Evolutionary conservation across 1,140 invertebrate species (phyloP).

Genomic region (Lethrus apterus): DNA sequence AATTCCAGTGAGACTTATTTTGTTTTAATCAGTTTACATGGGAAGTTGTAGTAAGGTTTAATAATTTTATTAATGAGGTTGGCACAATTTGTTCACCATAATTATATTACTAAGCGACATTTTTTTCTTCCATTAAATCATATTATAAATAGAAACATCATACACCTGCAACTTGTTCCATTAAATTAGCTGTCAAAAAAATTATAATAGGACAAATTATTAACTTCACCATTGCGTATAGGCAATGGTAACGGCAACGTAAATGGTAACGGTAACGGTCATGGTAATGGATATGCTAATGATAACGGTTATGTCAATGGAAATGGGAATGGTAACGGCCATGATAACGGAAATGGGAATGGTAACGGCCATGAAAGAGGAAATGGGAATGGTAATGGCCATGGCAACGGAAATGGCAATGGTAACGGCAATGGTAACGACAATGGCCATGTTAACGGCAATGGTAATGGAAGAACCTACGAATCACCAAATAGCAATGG

Average conservation of each 20-base stretch:
- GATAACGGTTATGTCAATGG: conserved; percentile 23
- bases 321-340: conserved; percentile 15
- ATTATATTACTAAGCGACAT: no score
- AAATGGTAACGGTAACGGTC: conserved; percentile 20
- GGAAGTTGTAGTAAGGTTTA: no score
- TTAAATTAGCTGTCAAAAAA: neutral
- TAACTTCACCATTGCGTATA: no score
- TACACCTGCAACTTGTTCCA: neutral
- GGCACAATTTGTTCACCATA: no score
- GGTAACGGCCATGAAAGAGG: conserved; percentile 16
- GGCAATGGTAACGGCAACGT: conserved; percentile 22
- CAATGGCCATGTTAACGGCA: neutral
- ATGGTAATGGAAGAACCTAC: neutral
- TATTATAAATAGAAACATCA: neutral
- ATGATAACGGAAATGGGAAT: conserved; percentile 21
- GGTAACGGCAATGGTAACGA: conserved; percentile 27
- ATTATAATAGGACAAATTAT: conserved; percentile 4
- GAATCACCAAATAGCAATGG: neutral
- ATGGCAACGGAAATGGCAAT: conserved; percentile 24
- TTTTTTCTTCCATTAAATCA: no score
- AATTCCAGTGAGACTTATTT: no score
- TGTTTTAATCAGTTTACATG: no score
- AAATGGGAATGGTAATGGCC: conserved; percentile 18
- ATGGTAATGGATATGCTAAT: conserved; percentile 17
- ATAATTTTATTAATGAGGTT: no score